Evolutionary conservation across 2,797 vertebrate genomes (phyloP).

Genomic region (Neosalanx taihuensis): DNA sequence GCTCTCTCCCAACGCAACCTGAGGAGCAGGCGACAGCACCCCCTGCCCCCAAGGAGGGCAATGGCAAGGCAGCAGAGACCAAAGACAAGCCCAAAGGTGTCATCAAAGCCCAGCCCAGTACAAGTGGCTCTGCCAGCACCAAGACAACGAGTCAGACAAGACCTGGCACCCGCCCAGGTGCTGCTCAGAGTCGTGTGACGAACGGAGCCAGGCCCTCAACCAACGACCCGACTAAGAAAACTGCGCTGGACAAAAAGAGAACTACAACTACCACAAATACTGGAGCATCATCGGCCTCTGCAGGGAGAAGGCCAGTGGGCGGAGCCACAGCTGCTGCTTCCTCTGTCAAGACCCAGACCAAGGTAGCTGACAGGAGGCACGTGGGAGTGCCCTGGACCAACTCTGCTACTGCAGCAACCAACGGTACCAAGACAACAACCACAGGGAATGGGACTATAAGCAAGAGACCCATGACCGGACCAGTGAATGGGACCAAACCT

Average conservation of each 20-base stretch:
- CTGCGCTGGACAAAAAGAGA: slow-evolving; percentile 30
- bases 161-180: slow-evolving; percentile 40
- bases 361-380: slow-evolving; percentile 59
- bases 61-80: slow-evolving; percentile 42
- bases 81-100: slow-evolving; percentile 59
- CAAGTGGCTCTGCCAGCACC: slow-evolving; percentile 11
- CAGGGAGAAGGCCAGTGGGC: slow-evolving; percentile 50
- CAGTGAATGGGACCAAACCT: slow-evolving; percentile 49
- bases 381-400: slow-evolving; percentile 42
- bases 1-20: slow-evolving; percentile 20
- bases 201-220: slow-evolving; percentile 50
- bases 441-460: slow-evolving; percentile 25
- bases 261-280: slow-evolving; percentile 7
- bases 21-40: slow-evolving; percentile 42
- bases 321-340: slow-evolving; percentile 24
- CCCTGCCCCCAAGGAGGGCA: slow-evolving; percentile 36
- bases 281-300: slow-evolving; percentile 35
- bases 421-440: slow-evolving; percentile 48
- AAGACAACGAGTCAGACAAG: slow-evolving; percentile 43
- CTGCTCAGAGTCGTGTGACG: slow-evolving; percentile 35
- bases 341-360: slow-evolving; percentile 46
- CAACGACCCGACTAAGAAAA: slow-evolving; percentile 47
- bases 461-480: slow-evolving; percentile 50
- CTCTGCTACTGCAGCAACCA: slow-evolving; percentile 44
- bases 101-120: slow-evolving; percentile 29